These are phyloP conservation scores for Drosophila lacteicornis DNA, from an alignment of 1,140 invertebrate genomes.

Conservation along the genomic window DNA sequence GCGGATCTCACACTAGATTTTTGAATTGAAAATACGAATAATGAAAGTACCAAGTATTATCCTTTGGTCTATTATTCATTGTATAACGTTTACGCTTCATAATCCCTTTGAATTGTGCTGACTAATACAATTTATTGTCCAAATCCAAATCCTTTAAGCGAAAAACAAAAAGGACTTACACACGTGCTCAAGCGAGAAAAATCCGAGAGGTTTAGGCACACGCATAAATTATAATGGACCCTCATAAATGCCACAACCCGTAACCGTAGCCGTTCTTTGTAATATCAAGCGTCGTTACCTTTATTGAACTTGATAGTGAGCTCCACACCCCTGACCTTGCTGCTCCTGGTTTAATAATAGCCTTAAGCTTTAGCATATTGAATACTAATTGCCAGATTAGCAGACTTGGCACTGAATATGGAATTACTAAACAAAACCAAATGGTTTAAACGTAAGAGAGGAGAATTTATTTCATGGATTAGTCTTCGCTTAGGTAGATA, in stretches of 20 bases:
- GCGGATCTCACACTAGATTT: background rate
- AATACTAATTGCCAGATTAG: slow-evolving; percentile 9
- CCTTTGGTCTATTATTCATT: background rate
- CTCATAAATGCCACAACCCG: slow-evolving; percentile 31
- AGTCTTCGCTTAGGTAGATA: background rate
- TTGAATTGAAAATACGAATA: background rate
- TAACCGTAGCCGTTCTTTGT: slow-evolving; percentile 1
- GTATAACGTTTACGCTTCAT: background rate
- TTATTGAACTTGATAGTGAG: slow-evolving; percentile 23
- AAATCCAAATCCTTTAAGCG: background rate
- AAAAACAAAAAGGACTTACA: background rate
- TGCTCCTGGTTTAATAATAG: background rate
- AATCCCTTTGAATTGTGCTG: background rate
- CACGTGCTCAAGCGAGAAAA: background rate
- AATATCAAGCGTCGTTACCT: slow-evolving; percentile 15
- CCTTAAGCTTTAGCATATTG: background rate
- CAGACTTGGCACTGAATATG: background rate
- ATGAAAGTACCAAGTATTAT: background rate
- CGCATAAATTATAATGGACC: slow-evolving; percentile 35
- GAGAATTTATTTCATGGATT: background rate
- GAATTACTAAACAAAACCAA: background rate
- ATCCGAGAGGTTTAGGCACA: slow-evolving; percentile 2
- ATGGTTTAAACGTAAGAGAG: background rate
- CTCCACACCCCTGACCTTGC: background rate
- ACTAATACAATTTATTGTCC: slow-evolving; percentile 26